Conservation (phyloP, 2,888 invertebrate species). For the Oscheius onirici region DNA sequence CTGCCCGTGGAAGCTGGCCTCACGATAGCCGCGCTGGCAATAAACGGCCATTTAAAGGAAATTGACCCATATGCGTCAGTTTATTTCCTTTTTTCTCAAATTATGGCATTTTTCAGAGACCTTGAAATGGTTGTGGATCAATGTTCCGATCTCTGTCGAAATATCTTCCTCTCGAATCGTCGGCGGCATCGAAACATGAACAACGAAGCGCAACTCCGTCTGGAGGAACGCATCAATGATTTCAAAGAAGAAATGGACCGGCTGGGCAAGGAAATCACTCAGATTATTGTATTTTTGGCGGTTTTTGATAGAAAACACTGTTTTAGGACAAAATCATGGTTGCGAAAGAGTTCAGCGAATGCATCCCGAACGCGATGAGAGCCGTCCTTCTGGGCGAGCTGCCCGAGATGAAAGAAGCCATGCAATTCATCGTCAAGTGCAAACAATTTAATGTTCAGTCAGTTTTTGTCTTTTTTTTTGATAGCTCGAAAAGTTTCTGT, state of each 20-base stretch:
- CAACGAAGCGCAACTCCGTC: constrained; percentile 20
- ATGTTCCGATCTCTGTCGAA: neutral
- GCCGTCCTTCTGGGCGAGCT: constrained; percentile 49
- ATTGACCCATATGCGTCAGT: neutral
- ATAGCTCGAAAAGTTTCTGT: too few species aligned
- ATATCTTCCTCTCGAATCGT: neutral
- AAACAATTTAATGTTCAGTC: constrained; percentile 69
- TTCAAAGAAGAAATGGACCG: constrained; percentile 18
- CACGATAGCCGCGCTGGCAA: neutral
- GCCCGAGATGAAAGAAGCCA: constrained; percentile 77
- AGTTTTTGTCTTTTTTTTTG: neutral
- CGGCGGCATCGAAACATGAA: neutral
- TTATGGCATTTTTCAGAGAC: neutral
- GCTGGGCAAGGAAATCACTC: constrained; percentile 7
- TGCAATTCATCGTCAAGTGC: constrained; percentile 84
- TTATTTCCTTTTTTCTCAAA: neutral
- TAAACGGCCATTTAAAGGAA: neutral
- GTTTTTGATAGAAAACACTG: neutral
- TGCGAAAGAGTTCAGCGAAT: constrained; percentile 39
- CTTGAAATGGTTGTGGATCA: neutral
- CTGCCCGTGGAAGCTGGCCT: neutral
- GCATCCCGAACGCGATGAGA: constrained; percentile 41
- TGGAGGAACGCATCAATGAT: constrained; percentile 31
- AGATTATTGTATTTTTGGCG: constrained; percentile 1
- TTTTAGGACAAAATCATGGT: constrained; percentile 48